phyloP scores from a whole-genome alignment of 2,797 vertebrate genomes.

The Hybognathus amarus region DNA sequence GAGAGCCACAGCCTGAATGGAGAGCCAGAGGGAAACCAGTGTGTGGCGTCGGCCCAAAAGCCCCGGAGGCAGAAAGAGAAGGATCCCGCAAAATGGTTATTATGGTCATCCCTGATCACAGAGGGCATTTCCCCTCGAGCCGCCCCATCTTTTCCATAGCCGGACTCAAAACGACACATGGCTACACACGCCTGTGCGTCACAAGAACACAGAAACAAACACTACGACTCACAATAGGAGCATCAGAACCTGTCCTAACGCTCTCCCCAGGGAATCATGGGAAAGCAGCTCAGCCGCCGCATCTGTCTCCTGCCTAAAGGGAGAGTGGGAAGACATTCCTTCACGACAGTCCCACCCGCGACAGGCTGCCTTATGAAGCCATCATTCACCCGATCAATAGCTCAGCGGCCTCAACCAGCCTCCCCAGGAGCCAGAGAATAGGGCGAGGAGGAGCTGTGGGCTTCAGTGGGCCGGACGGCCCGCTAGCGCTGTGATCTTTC shows the following conservation, averaged over 20 bases:
- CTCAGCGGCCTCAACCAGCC: conserved; percentile 71
- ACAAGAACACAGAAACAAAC: conserved; percentile 66
- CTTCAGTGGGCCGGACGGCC: conserved; percentile 58
- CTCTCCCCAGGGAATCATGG: conserved; percentile 79
- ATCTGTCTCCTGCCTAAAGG: conserved; percentile 78
- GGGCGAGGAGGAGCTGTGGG: conserved; percentile 59
- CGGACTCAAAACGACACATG: conserved; percentile 61
- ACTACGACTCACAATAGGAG: conserved; percentile 66
- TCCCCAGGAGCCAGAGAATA: conserved; percentile 72
- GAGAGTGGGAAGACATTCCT: conserved; percentile 64
- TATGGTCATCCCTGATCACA: conserved; percentile 43
- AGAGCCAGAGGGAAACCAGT: conserved; percentile 65
- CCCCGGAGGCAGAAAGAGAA: conserved; percentile 56
- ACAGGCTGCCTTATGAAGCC: conserved; percentile 78
- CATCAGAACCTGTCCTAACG: conserved; percentile 73
- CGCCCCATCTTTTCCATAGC: not conserved
- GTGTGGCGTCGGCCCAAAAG: conserved; percentile 64
- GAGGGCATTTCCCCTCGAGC: conserved; percentile 4
- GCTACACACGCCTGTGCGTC: conserved; percentile 7
- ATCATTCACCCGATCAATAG: conserved; percentile 81
- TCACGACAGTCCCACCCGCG: conserved; percentile 57
- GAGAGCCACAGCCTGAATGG: conserved; percentile 70
- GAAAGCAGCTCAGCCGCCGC: conserved; percentile 70
- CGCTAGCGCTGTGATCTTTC: conserved; percentile 76
- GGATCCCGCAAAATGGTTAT: conserved; percentile 59